A percentile compares a stretch with the other conserved stretches of the same genome.
phyloP scores from a whole-genome alignment of 2,888 invertebrate species.

The Callyntrura sp. region DNA sequence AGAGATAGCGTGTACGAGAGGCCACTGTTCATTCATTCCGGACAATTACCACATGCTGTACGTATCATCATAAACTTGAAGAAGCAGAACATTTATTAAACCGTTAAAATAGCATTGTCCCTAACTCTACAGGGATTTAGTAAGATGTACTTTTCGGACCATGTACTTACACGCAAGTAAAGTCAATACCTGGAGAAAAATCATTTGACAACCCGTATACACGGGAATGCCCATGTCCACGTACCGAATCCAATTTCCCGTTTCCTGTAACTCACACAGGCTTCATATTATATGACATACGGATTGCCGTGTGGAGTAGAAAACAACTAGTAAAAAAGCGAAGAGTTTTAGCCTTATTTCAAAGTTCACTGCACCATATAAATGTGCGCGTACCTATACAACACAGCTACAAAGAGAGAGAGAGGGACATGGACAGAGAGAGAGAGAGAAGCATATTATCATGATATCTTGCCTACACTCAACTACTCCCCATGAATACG shows the following conservation, averaged over 20 bases:
- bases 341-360: constrained; percentile 41
- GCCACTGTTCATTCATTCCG: constrained; percentile 50
- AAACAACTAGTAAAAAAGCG: too few relatives aligned
- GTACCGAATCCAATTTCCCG: constrained; percentile 71
- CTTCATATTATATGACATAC: too few relatives aligned
- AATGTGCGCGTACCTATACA: background rate
- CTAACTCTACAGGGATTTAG: constrained; percentile 9
- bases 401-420: too few relatives aligned
- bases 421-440: too few relatives aligned
- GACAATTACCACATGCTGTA: constrained; percentile 64
- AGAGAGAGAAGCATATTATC: background rate
- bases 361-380: constrained; percentile 59
- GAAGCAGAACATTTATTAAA: constrained; percentile 65
- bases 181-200: constrained; percentile 64
- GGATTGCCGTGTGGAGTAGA: background rate
- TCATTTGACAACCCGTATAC: constrained; percentile 58
- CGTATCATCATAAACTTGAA: constrained; percentile 63
- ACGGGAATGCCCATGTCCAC: constrained; percentile 43
- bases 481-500: constrained; percentile 41
- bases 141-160: constrained; percentile 18
- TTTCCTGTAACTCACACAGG: constrained; percentile 42
- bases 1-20: background rate
- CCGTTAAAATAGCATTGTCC: constrained; percentile 48
- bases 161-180: background rate
- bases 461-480: background rate